Conservation (phyloP, 2,113 vertebrate species). For the Heterotilapia buettikoferi region DNA sequence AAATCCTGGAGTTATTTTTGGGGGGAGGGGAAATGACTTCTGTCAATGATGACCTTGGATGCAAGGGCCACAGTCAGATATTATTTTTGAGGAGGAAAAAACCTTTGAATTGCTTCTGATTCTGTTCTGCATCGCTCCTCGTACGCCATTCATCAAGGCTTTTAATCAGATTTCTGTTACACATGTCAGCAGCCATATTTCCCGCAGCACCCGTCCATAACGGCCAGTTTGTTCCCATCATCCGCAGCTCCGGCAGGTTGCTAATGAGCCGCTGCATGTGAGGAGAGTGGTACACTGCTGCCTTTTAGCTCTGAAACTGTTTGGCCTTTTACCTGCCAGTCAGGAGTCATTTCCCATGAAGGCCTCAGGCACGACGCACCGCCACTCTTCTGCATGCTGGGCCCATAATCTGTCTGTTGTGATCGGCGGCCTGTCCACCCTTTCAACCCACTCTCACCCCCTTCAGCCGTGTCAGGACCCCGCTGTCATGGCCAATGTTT, state of each 20-base stretch:
- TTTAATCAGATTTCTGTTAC: conserved; percentile 74
- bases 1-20: background rate
- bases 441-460: conserved; percentile 5
- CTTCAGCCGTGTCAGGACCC: conserved; percentile 70
- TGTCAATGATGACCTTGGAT: background rate
- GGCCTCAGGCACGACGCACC: conserved; percentile 63
- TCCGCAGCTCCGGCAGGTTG: conserved; percentile 50
- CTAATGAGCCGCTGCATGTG: conserved; percentile 54
- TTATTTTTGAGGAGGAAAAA: background rate
- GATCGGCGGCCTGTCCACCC: conserved; percentile 58
- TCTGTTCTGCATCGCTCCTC: background rate
- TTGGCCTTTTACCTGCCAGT: conserved; percentile 75
- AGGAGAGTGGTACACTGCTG: conserved; percentile 74
- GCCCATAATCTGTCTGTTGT: conserved; percentile 73
- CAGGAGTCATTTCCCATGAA: conserved; percentile 83
- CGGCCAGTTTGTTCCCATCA: conserved; percentile 76
- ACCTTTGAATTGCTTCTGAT: background rate
- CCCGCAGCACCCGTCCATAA: conserved; percentile 67
- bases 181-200: conserved; percentile 71
- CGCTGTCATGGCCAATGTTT: conserved; percentile 65
- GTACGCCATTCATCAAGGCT: conserved; percentile 39
- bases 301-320: conserved; percentile 72
- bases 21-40: background rate
- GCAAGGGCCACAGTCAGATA: background rate
- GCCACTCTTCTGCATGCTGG: conserved; percentile 12